Conservation (phyloP, 1,140 invertebrate genomes). For the Calliphora vicina region DNA sequence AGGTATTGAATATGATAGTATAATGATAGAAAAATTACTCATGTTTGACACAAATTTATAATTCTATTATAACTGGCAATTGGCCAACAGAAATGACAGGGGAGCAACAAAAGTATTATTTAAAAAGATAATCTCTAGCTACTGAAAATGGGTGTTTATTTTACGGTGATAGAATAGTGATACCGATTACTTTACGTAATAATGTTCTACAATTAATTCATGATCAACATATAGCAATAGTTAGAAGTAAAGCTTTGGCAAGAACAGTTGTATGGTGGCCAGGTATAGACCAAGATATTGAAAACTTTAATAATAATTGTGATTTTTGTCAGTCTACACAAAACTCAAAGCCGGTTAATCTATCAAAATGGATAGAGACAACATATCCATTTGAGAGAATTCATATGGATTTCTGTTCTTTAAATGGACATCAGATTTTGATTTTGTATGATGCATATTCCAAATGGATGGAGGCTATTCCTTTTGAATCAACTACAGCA, state of each 20-base stretch:
- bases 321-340: background rate
- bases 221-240: background rate
- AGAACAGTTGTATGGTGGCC: conserved; percentile 18
- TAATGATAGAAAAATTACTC: background rate
- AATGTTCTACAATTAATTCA: background rate
- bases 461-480: conserved; percentile 11
- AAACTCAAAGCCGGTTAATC: background rate
- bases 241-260: background rate
- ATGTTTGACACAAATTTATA: background rate
- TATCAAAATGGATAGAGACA: background rate
- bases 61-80: background rate
- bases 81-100: background rate
- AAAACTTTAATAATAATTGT: background rate
- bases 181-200: background rate
- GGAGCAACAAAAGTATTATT: background rate
- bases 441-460: conserved; percentile 1
- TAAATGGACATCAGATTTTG: background rate
- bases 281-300: background rate
- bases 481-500: background rate
- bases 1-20: background rate
- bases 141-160: background rate
- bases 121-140: conserved; percentile 1
- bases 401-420: conserved; percentile 19
- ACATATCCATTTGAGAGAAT: conserved; percentile 10
- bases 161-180: conserved; percentile 11